Percentiles rank a stretch among this genome's conserved stretches.
Evolutionary conservation across 2,888 invertebrate species (phyloP).

Genomic region (Erebia ligea): DNA sequence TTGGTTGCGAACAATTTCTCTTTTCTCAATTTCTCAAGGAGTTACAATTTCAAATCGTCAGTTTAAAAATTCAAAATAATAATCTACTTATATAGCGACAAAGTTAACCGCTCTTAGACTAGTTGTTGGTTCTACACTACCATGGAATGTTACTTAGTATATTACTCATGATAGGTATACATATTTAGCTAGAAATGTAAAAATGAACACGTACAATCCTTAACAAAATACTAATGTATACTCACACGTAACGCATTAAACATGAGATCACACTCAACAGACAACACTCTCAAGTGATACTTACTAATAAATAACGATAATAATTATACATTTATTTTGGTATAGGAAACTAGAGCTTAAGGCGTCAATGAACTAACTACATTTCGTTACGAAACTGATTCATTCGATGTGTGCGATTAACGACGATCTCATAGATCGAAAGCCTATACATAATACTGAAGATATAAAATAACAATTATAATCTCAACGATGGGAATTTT

Average conservation of each 20-base stretch:
- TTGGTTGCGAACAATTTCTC: conserved; percentile 63
- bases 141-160: conserved; percentile 66
- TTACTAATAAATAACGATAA: conserved; percentile 79
- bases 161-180: conserved; percentile 63
- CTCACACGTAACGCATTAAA: conserved; percentile 59
- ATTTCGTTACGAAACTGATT: conserved; percentile 52
- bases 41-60: conserved; percentile 35
- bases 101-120: conserved; percentile 69
- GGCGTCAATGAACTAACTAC: conserved; percentile 46
- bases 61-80: conserved; percentile 48
- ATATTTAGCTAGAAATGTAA: conserved; percentile 57
- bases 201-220: conserved; percentile 67
- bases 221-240: conserved; percentile 53
- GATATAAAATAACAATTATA: conserved; percentile 64
- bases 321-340: conserved; percentile 75
- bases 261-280: conserved; percentile 78
- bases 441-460: conserved; percentile 70
- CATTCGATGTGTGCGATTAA: conserved; percentile 54
- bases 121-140: conserved; percentile 70
- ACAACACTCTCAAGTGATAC: conserved; percentile 64
- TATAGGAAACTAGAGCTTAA: conserved; percentile 76
- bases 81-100: conserved; percentile 57
- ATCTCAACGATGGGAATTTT: conserved; percentile 79
- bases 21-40: conserved; percentile 49
- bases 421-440: conserved; percentile 57